A percentile compares a stretch with the other conserved stretches of the same genome.
Evolutionary conservation across 2,888 invertebrate species (phyloP).

Genomic region (Lasius fuliginosus): DNA sequence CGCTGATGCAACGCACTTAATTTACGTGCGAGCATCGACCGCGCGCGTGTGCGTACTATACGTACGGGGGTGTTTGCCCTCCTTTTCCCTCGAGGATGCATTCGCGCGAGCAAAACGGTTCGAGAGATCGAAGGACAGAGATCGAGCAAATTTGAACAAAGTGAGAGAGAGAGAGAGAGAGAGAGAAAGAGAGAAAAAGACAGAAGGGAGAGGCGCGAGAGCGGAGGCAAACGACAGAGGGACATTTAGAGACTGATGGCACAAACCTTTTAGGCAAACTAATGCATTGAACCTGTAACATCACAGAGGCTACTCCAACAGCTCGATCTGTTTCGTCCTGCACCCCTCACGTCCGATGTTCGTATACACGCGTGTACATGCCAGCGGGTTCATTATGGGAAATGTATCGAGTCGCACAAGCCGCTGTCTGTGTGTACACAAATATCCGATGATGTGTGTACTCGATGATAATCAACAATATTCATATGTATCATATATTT

Average conservation of each 20-base stretch:
- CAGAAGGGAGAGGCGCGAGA: constrained; percentile 27
- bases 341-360: constrained; percentile 13
- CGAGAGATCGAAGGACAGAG: constrained; percentile 45
- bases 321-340: constrained; percentile 55
- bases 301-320: constrained; percentile 69
- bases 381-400: constrained; percentile 72
- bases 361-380: constrained; percentile 55
- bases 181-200: constrained; percentile 23
- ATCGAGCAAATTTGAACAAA: constrained; percentile 17
- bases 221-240: constrained; percentile 65
- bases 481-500: background rate
- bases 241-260: constrained; percentile 83
- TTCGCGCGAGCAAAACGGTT: constrained; percentile 40
- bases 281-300: constrained; percentile 79
- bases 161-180: constrained; percentile 7
- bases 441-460: constrained; percentile 13
- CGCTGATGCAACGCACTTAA: constrained; percentile 79
- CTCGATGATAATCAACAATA: constrained; percentile 21
- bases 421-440: background rate
- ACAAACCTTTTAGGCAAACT: constrained; percentile 85
- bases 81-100: constrained; percentile 68
- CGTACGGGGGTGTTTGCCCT: constrained; percentile 65
- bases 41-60: constrained; percentile 32
- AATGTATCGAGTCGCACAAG: constrained; percentile 51
- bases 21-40: constrained; percentile 72